Base-by-base conservation (phyloP, 2,797 vertebrate species). In the Pelochelys cantorii region DNA sequence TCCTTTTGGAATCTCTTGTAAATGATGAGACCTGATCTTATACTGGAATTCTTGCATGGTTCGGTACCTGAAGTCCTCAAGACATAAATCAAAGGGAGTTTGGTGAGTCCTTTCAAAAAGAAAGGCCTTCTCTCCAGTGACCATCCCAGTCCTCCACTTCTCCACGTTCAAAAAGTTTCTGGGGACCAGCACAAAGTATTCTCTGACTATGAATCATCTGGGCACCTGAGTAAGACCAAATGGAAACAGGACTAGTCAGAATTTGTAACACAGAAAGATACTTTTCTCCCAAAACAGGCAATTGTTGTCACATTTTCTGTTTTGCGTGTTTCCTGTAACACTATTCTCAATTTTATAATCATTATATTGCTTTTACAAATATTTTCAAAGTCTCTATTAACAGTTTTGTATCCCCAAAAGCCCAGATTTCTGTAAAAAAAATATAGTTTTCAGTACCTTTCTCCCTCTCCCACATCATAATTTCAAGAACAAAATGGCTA, bases 171-270 rank as follows among this genome's bases (percentile, higher is more conserved):
- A 83, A 94, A 90, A 12, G 62, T 93, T 92, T 94, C 92, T 96
- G 95, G 89, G 94, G 94, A 97, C 96, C 95, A 92, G 95, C 94
- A 91, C 95, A 95, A 93, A 34, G 90, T 53, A 31, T 81, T 91
- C n/a, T 3, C 5, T 34, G 74, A 95, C 91, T 93, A 84, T 48
- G 89, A 87, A 79, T 91, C 83, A 91, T 86, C 90, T 95, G 78
- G 17, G 77, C 34, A 68, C 18, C 68, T 37, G 68, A 71, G n/a
- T 37, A 18, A 37, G n/a, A 22, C 5, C 68, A 37, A 37, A 10
- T 34, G 5, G 68, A 71, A 71, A 71, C 34, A 20, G n/a, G 65
- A 34, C 17, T 71, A 71, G 34, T 20, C 68, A 1, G 34, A 71
- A 71, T 71, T 71, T 71, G 34, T 37, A 71, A 22, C 68, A 22